Evolutionary conservation across 2,888 invertebrate species (phyloP), one percentile per base, ranked within the genome.

Genomic region (Nycteola revayana): DNA sequence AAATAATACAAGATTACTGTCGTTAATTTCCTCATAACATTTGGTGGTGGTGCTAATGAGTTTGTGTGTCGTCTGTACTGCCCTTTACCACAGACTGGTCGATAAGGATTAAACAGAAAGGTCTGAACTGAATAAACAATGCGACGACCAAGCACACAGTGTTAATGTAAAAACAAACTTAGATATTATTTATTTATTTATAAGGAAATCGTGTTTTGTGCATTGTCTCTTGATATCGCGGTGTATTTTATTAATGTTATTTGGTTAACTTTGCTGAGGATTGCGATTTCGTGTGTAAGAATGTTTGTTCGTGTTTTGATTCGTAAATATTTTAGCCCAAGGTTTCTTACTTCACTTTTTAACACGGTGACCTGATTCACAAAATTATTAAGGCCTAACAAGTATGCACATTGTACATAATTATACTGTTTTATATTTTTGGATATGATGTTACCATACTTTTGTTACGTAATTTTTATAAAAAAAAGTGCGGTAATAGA

Each of bases 51-150:
- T 2, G 5, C 3, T 14, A 14, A 14, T 14, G 5, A 5, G 2
- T 14, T 14, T 14, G 14, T 14, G 14, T 14, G 2, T 8, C 10
- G 21, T 24, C 25, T 25, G 32, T 46, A 11, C 11, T 24, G 25
- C 30, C 11, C 40, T 26, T 31, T 41, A 46, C 43, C 50, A 53
- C 50, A 70, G 64, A 69, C 70, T 61, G 73, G 73, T 81, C 77
- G 74, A 78, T 81, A 75, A 66, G 75, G 75, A 80, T 81, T 78
- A 78, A 64, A 63, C 56, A 61, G 56, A 71, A 74, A 74, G 70
- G 73, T 72, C 67, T 68, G 67, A 63, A 66, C 71, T 78, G 76
- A 79, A 81, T 81, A 78, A 81, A 76, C 75, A 81, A 81, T 79
- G 75, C 65, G 70, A 70, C 66, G 60, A 60, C 62, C 57, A 60